phyloP scores from a whole-genome alignment of 1,140 invertebrate genomes.

The Drosophila arizonae region DNA sequence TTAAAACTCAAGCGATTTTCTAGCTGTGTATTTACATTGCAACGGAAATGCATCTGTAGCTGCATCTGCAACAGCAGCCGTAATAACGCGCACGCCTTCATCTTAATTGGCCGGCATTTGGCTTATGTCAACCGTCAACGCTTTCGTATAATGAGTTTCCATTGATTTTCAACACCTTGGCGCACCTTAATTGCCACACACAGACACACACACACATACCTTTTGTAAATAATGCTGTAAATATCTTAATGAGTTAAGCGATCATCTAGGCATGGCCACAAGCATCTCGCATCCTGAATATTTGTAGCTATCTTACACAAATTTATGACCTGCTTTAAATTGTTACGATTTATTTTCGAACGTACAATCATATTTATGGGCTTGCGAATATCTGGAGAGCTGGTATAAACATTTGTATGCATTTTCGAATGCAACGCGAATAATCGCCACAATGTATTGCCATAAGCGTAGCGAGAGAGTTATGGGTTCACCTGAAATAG shows the following conservation, averaged over 20 bases:
- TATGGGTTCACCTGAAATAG: constrained; percentile 3
- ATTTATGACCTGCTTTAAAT: constrained; percentile 49
- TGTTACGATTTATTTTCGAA: constrained; percentile 62
- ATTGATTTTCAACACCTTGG: constrained; percentile 69
- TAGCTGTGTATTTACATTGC: constrained; percentile 39
- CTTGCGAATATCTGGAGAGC: constrained; percentile 48
- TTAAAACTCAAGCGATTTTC: constrained; percentile 43
- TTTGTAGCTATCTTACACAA: constrained; percentile 30
- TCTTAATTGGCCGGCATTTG: constrained; percentile 75
- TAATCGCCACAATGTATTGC: constrained; percentile 9
- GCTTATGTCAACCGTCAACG: constrained; percentile 67
- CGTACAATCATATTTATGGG: constrained; percentile 56
- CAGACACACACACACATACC: constrained; percentile 19
- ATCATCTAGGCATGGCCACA: constrained; percentile 29
- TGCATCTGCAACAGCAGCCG: constrained; percentile 27
- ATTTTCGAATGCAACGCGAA: constrained; percentile 44
- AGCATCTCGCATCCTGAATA: constrained; percentile 5
- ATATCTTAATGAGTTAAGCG: constrained; percentile 70
- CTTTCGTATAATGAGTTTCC: constrained; percentile 74
- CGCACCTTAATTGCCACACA: constrained; percentile 58
- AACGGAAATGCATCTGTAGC: constrained; percentile 35
- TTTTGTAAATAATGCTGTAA: constrained; percentile 63
- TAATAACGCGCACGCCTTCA: constrained; percentile 23
- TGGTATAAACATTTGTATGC: constrained; percentile 50
- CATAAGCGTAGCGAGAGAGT: constrained; percentile 2